Evolutionary conservation across 2,888 invertebrate species (phyloP), one percentile per base, ranked within the genome.

Genomic region (Reticulitermes lucifugus): DNA sequence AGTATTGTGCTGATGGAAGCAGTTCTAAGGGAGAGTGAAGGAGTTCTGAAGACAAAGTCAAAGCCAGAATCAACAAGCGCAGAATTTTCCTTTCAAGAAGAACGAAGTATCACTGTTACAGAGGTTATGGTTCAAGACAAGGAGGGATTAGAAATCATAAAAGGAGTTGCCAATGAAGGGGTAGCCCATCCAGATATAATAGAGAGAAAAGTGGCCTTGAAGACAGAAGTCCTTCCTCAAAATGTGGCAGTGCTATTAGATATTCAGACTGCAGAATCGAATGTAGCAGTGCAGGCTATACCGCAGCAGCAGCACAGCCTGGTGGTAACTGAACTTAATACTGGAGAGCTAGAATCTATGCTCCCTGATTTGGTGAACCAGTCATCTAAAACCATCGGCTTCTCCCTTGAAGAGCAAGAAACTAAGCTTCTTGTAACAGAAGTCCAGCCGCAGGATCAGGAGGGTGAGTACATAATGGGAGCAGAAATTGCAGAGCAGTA

Each of bases 271-370:
- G 89, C 90, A n/a, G 87, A 87, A 10, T 89, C 88, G 85, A 90
- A 89, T 43, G 88, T 86, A 83, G 88, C 88, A 86, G 91, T 89
- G 88, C 89, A 87, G 70, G 90, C 90, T 21, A 88, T 88, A 83
- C 88, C 89, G 85, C 88, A 90, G 77, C 88, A 89, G 84, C 90
- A 91, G 83, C 91, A 92, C 88, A 91, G 93, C 87, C 88, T 93
- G 79, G 90, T 92, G 83, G 90, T 93, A 85, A 92, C 92, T 82
- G 92, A 93, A 88, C 90, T 91, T 87, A 90, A 91, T 86, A 90
- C 91, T 88, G 92, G 91, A 88, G 92, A 92, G 90, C 89, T 91
- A 81, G 92, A 91, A 90, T 89, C 91, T 88, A 89, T 91, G 85
- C 88, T 91, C 88, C 89, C 90, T 84, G 90, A 91, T 87, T 88